A percentile compares a stretch with the other conserved stretches of the same genome.
phyloP scores from a whole-genome alignment of 2,888 invertebrate species.

The Nemoura dubitans region DNA sequence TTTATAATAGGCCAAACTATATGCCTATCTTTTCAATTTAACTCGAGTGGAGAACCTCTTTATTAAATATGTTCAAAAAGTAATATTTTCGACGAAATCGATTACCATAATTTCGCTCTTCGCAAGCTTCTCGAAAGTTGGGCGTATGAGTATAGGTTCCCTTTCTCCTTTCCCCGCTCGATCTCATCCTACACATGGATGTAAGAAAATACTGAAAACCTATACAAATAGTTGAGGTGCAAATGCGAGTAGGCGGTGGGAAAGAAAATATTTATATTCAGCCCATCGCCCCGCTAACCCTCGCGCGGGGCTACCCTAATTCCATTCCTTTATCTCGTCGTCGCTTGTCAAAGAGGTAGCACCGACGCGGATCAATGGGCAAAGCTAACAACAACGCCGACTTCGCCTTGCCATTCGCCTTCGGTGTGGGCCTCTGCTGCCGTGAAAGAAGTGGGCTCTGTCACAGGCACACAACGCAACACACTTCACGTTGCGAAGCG shows the following conservation, averaged over 20 bases:
- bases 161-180: background rate
- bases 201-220: background rate
- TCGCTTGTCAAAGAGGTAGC: background rate
- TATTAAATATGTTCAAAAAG: conserved; percentile 35
- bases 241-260: background rate
- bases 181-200: background rate
- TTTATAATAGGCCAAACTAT: conserved; percentile 12
- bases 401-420: background rate
- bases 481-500: background rate
- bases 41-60: background rate
- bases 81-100: conserved; percentile 32
- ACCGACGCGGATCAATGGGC: background rate
- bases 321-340: background rate
- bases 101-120: conserved; percentile 34
- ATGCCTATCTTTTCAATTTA: conserved; percentile 23
- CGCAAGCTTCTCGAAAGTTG: conserved; percentile 13
- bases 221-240: conserved; percentile 12
- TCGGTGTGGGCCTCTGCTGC: too few species aligned
- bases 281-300: background rate
- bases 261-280: conserved; percentile 7
- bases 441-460: background rate
- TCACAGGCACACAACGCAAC: background rate
- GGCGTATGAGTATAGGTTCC: background rate
- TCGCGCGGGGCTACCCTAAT: background rate
- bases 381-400: background rate